Conservation (phyloP, 2,888 invertebrate genomes). For the Deroplatys truncata region DNA sequence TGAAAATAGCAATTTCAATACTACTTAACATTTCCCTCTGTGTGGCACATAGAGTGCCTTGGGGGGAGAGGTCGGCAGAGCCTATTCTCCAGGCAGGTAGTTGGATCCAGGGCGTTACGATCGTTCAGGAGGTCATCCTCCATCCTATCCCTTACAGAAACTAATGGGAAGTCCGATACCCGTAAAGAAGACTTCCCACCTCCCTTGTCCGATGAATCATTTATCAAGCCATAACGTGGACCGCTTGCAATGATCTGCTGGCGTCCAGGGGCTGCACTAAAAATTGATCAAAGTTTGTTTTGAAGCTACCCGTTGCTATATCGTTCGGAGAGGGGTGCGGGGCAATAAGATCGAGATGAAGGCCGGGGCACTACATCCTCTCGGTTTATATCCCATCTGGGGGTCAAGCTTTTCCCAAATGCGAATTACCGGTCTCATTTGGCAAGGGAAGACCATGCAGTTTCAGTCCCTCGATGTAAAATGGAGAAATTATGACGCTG, state of each 20-base stretch:
- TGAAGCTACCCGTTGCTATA: not conserved
- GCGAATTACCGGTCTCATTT: constrained; percentile 3
- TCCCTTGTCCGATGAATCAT: constrained; percentile 26
- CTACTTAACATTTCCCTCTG: too few relatives aligned
- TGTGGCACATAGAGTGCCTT: too few relatives aligned
- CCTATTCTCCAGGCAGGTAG: not conserved
- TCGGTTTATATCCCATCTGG: not conserved
- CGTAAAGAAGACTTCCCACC: not conserved
- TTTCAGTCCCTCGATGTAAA: not conserved
- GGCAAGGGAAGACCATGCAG: not conserved
- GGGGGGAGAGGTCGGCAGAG: not conserved
- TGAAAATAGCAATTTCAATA: too few relatives aligned
- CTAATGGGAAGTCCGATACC: constrained; percentile 1
- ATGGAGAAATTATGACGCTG: not conserved
- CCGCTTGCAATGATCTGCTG: constrained; percentile 6
- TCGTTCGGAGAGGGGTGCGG: not conserved
- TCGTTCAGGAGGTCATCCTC: not conserved
- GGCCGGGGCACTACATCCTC: not conserved
- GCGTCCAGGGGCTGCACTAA: constrained; percentile 1
- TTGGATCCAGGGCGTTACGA: not conserved
- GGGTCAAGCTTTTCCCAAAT: not conserved
- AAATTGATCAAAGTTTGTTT: constrained; percentile 26
- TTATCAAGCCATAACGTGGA: constrained; percentile 25
- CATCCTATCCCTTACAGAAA: not conserved
- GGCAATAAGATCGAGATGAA: not conserved